These are phyloP conservation scores for Colistium nudipinnis DNA, from an alignment of 2,113 vertebrate genomes.

Conservation along the genomic window DNA sequence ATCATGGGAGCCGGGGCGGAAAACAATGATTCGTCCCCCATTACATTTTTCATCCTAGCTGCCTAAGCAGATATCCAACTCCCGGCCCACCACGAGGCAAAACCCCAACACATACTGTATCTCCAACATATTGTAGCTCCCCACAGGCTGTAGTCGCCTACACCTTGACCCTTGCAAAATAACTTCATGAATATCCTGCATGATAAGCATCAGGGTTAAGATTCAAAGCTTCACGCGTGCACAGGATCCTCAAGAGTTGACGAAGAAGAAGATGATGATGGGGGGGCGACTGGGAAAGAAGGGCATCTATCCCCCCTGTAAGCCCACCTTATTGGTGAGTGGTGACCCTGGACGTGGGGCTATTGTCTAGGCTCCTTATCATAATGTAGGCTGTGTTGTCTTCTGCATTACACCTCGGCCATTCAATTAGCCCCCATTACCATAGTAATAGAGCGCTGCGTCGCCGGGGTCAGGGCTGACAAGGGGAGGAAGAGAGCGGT, in stretches of 20 bases:
- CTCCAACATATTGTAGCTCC: conserved; percentile 28
- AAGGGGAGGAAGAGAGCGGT: conserved; percentile 78
- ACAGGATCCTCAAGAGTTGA: conserved; percentile 17
- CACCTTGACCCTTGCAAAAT: conserved; percentile 35
- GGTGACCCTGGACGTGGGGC: conserved; percentile 74
- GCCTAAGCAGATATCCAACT: conserved; percentile 43
- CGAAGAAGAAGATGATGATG: background rate
- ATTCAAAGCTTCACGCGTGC: conserved; percentile 18
- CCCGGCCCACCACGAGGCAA: conserved; percentile 29
- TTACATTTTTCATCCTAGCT: conserved; percentile 72
- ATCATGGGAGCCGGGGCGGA: conserved; percentile 38
- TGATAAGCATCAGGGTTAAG: conserved; percentile 34
- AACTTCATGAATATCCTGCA: conserved; percentile 36
- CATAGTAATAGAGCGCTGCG: conserved; percentile 84
- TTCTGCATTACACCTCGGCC: conserved; percentile 82
- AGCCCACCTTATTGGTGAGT: conserved; percentile 73
- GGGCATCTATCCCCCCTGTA: conserved; percentile 72
- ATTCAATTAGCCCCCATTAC: conserved; percentile 87
- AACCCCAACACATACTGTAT: conserved; percentile 2
- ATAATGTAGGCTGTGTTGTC: conserved; percentile 85
- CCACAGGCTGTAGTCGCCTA: conserved; percentile 29
- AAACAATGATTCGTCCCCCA: conserved; percentile 62
- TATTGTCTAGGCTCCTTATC: conserved; percentile 82
- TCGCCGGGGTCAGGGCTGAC: conserved; percentile 80
- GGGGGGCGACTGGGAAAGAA: conserved; percentile 28